Conservation (phyloP, 2,888 invertebrate genomes). For the Stenoptilia bipunctidactyla region DNA sequence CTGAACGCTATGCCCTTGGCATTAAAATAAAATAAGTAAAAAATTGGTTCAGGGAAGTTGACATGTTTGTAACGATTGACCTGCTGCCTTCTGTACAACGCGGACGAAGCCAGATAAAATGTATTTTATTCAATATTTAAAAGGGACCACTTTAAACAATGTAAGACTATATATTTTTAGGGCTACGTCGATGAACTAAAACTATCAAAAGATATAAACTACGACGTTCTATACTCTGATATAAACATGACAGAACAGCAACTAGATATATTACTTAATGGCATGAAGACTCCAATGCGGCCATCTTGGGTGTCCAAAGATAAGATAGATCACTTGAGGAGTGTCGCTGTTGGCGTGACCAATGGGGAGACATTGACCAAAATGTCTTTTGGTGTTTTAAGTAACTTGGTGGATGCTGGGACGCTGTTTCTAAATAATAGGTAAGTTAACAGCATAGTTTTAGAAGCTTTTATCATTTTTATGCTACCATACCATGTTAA, state of each 20-base stretch:
- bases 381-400: conserved; percentile 40
- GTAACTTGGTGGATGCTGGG: conserved; percentile 48
- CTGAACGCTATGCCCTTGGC: too few relatives aligned
- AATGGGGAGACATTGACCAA: conserved; percentile 44
- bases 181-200: conserved; percentile 35
- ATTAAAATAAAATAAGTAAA: too few relatives aligned
- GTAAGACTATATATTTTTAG: conserved; percentile 22
- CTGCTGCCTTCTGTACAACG: too few relatives aligned
- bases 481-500: too few relatives aligned
- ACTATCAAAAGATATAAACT: conserved; percentile 36
- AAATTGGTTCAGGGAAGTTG: too few relatives aligned
- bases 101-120: too few relatives aligned
- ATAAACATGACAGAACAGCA: conserved; percentile 27
- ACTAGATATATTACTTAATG: conserved; percentile 26
- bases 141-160: too few relatives aligned
- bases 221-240: conserved; percentile 27
- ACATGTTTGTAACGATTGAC: too few relatives aligned
- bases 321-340: conserved; percentile 26
- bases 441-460: conserved; percentile 24
- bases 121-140: too few relatives aligned
- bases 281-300: conserved; percentile 29
- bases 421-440: conserved; percentile 53
- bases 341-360: conserved; percentile 26
- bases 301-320: conserved; percentile 49
- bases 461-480: neutral